These are phyloP conservation scores for Leucoraja ocellata DNA, from an alignment of 2,797 vertebrate genomes.

Conservation along the genomic window DNA sequence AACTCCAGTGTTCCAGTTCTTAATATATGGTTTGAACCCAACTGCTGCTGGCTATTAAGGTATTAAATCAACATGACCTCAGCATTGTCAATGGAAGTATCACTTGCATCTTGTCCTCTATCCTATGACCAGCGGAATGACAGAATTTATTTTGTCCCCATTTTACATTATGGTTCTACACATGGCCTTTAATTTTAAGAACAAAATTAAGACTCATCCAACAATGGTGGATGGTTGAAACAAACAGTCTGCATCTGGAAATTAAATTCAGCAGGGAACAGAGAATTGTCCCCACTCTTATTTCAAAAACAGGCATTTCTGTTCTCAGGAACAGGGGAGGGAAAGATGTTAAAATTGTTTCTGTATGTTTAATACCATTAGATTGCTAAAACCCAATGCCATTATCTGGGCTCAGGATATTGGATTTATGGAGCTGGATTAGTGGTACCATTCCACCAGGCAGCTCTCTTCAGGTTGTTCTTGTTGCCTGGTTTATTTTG, in stretches of 20 bases:
- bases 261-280: not conserved
- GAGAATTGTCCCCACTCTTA: not conserved
- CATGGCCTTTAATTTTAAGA: not conserved
- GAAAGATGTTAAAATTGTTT: not conserved
- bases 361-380: not conserved
- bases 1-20: too few relatives aligned
- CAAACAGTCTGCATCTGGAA: not conserved
- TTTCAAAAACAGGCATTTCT: not conserved
- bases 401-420: not conserved
- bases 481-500: not conserved
- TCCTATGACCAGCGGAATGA: not conserved
- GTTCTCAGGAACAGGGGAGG: not conserved
- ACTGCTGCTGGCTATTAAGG: not conserved
- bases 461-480: not conserved
- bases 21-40: not conserved
- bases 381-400: conserved; percentile 12
- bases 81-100: not conserved
- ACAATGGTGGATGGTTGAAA: not conserved
- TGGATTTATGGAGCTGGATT: not conserved
- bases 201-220: not conserved
- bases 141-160: not conserved
- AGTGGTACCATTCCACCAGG: too few relatives aligned
- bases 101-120: not conserved
- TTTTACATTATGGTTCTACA: not conserved
- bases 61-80: not conserved